phyloP scores from a whole-genome alignment of 2,113 vertebrate species.

The Microtus richardsoni region DNA sequence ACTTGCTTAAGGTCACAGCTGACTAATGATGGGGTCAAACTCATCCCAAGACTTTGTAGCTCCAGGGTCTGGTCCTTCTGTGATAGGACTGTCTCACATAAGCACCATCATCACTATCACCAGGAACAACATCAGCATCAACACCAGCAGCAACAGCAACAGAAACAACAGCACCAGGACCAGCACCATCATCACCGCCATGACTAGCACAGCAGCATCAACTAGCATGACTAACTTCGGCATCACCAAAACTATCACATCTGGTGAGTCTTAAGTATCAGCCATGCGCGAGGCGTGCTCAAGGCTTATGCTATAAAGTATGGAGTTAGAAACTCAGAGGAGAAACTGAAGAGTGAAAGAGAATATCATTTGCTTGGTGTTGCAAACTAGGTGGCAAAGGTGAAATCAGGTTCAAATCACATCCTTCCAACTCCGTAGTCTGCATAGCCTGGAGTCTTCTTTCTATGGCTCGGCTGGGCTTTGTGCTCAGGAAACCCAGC shows the following conservation, averaged over 20 bases:
- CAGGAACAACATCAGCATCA: background rate
- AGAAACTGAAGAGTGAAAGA: background rate
- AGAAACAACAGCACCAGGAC: background rate
- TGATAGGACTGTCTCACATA: background rate
- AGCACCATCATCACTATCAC: background rate
- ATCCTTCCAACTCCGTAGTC: background rate
- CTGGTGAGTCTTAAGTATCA: background rate
- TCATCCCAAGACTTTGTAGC: background rate
- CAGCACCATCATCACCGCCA: background rate
- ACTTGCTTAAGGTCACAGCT: conserved; percentile 31
- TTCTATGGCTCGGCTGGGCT: background rate
- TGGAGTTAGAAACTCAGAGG: background rate
- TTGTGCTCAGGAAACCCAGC: background rate
- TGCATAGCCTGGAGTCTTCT: background rate
- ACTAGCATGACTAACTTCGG: background rate
- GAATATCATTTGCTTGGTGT: background rate
- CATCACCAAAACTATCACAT: background rate
- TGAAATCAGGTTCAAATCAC: fast-evolving
- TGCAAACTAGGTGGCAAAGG: background rate
- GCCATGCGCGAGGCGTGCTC: background rate
- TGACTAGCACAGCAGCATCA: background rate
- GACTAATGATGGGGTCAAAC: background rate
- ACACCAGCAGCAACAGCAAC: no score
- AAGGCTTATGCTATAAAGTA: background rate
- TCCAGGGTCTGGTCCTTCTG: background rate